A percentile compares a stretch with the other conserved stretches of the same genome.
Conservation (phyloP, 1,140 invertebrate species). For the Hermetia illucens region DNA sequence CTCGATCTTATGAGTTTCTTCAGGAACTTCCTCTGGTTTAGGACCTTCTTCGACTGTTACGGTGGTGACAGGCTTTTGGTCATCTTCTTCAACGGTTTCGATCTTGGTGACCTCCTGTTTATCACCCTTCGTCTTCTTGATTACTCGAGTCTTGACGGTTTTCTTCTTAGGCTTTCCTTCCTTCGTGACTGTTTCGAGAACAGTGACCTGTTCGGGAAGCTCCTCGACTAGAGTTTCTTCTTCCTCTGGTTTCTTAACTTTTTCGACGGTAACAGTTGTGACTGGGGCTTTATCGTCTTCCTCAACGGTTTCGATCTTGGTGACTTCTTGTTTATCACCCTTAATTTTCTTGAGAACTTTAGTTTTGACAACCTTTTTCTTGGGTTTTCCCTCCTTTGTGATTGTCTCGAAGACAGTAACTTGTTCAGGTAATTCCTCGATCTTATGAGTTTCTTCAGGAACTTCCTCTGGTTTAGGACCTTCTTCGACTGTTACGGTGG, state of each 20-base stretch:
- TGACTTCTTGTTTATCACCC: slow-evolving; percentile 14
- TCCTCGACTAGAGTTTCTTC: slow-evolving; percentile 14
- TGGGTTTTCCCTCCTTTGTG: slow-evolving; percentile 12
- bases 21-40: slow-evolving; percentile 6
- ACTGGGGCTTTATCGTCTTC: slow-evolving; percentile 18
- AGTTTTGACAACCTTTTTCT: slow-evolving; percentile 18
- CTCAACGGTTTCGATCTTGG: slow-evolving; percentile 16
- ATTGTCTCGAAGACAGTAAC: slow-evolving; percentile 6
- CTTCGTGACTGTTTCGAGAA: slow-evolving; percentile 7
- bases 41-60: slow-evolving; percentile 20
- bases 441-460: neutral
- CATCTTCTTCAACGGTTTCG: slow-evolving; percentile 32
- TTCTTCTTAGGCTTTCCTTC: slow-evolving; percentile 10
- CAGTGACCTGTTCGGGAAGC: slow-evolving; percentile 13
- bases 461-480: slow-evolving; percentile 1
- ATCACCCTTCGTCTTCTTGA: slow-evolving; percentile 27
- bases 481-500: slow-evolving; percentile 12
- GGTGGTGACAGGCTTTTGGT: slow-evolving; percentile 25
- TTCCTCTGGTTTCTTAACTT: slow-evolving; percentile 11
- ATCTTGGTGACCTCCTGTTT: slow-evolving; percentile 31
- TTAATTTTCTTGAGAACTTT: slow-evolving; percentile 14
- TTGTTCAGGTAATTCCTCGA: slow-evolving; percentile 5
- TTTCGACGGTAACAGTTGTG: slow-evolving; percentile 8
- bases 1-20: slow-evolving; percentile 6
- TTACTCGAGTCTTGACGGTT: slow-evolving; percentile 23